Percentiles rank a stretch among this genome's conserved stretches.
Evolutionary conservation across 2,888 invertebrate genomes (phyloP).

Genomic region (Fissipunctia ypsillon): DNA sequence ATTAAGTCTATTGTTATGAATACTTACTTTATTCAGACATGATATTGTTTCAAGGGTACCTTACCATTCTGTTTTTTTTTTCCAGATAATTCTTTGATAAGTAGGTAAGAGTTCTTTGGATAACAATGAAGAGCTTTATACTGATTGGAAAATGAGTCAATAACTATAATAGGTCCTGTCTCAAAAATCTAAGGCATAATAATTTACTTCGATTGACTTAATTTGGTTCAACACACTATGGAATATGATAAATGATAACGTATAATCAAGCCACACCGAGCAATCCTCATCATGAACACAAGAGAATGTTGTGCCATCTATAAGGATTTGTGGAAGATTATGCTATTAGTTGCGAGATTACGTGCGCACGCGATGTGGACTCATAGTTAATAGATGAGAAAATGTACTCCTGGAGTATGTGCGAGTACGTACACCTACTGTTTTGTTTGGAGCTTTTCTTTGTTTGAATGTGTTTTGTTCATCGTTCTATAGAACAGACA

Average conservation of each 20-base stretch:
- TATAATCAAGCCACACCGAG: constrained; percentile 24
- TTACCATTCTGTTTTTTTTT: not conserved
- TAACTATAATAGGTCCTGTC: not conserved
- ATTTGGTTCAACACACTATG: constrained; percentile 25
- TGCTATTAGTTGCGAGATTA: constrained; percentile 62
- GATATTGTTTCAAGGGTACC: constrained; percentile 19
- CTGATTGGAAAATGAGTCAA: not conserved
- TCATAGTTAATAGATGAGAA: constrained; percentile 45
- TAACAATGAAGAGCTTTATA: not conserved
- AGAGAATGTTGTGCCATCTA: constrained; percentile 57
- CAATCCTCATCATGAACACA: constrained; percentile 41
- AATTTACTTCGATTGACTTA: not conserved
- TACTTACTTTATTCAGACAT: constrained; percentile 8
- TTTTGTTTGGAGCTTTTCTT: constrained; percentile 5
- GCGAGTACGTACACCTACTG: not conserved
- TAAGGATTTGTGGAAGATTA: constrained; percentile 58
- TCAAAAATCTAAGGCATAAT: not conserved
- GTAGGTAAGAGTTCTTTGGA: too few relatives aligned
- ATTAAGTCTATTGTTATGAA: constrained; percentile 24
- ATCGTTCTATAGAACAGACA: not conserved
- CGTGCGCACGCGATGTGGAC: constrained; percentile 53
- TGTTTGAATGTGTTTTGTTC: not conserved
- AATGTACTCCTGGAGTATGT: constrained; percentile 28
- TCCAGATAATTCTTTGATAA: not conserved
- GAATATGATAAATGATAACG: constrained; percentile 37